phyloP scores from a whole-genome alignment of 1,140 invertebrate species.

The Dendroctonus valens region DNA sequence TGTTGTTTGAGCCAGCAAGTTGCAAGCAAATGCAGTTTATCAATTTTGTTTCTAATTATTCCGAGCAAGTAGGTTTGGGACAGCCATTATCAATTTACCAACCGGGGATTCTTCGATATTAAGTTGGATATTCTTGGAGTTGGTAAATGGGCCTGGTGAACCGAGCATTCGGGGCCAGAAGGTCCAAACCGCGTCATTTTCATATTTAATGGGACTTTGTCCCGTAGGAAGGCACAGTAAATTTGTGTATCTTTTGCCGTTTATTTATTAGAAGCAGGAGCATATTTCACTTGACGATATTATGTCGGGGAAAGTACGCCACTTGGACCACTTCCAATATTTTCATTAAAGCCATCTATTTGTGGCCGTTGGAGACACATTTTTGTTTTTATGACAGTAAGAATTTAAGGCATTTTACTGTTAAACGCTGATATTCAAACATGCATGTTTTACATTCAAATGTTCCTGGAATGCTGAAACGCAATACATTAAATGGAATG shows the following conservation, averaged over 20 bases:
- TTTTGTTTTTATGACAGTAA: no score
- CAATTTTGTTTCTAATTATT: no score
- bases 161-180: slow-evolving; percentile 14
- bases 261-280: slow-evolving; percentile 3
- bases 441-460: no score
- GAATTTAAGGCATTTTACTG: no score
- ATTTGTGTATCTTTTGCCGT: slow-evolving; percentile 16
- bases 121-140: background rate
- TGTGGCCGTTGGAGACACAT: no score
- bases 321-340: no score
- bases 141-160: slow-evolving; percentile 14
- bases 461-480: background rate
- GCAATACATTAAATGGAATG: slow-evolving; percentile 6
- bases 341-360: no score
- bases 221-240: slow-evolving; percentile 7
- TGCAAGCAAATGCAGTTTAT: no score
- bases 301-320: no score
- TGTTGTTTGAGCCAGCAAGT: no score
- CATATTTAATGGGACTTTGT: slow-evolving; percentile 26
- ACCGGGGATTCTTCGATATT: slow-evolving; percentile 1
- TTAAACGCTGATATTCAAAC: no score
- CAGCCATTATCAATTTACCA: background rate
- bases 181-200: slow-evolving; percentile 29
- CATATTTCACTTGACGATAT: background rate
- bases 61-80: no score